Evolutionary conservation across 2,888 invertebrate species (phyloP).

Genomic region (Limnephilus lunatus): DNA sequence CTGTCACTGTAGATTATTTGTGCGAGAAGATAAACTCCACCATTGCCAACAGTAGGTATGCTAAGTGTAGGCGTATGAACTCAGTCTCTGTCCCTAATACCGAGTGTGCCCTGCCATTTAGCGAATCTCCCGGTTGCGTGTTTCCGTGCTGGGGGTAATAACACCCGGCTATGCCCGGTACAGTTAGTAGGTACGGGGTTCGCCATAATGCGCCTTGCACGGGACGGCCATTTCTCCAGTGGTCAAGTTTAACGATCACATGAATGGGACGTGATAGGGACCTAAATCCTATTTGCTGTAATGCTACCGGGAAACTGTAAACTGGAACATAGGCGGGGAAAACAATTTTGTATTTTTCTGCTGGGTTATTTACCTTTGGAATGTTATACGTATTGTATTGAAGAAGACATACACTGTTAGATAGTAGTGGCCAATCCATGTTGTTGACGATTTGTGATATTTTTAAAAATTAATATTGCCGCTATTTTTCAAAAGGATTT

Average conservation of each 20-base stretch:
- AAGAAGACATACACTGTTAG: neutral
- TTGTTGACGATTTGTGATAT: neutral
- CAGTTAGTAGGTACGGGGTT: neutral
- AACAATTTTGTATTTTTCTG: neutral
- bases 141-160: conserved; percentile 4
- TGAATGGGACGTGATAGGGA: conserved; percentile 43
- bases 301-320: neutral
- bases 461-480: no score
- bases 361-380: neutral
- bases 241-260: conserved; percentile 49
- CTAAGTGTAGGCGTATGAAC: neutral
- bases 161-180: neutral
- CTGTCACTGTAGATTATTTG: neutral
- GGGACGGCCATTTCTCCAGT: neutral
- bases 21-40: neutral
- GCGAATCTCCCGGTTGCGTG: conserved; percentile 22
- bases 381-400: neutral
- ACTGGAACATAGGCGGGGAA: neutral
- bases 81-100: neutral
- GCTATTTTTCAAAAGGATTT: neutral
- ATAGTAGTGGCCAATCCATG: neutral
- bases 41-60: neutral
- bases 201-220: neutral
- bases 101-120: neutral
- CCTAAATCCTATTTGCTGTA: conserved; percentile 33